A percentile compares a stretch with the other conserved stretches of the same genome.
These are phyloP conservation scores for Linurgus olivaceus DNA, from an alignment of 2,797 vertebrate species.

Conservation along the genomic window DNA sequence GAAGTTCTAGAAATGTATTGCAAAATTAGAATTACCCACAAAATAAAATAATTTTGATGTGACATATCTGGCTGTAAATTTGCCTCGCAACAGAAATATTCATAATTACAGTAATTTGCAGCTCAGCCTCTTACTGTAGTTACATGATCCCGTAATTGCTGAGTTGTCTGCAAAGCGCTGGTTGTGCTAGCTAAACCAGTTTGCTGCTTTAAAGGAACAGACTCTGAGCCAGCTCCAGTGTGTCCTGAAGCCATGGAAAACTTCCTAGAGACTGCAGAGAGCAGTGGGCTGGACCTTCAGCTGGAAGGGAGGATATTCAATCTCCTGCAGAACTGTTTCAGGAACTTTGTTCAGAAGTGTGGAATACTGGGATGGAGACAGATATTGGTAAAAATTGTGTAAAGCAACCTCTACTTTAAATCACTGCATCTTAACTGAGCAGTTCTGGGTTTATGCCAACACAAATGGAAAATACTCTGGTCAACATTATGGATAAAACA, in stretches of 20 bases:
- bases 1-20: constrained; percentile 52
- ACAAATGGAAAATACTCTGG: not conserved
- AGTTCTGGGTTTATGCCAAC: not conserved
- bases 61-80: constrained; percentile 64
- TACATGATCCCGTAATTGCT: constrained; percentile 58
- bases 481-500: not conserved
- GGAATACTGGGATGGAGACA: not conserved
- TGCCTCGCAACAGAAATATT: constrained; percentile 63
- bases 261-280: not conserved
- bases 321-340: not conserved
- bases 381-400: not conserved
- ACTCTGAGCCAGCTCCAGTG: not conserved
- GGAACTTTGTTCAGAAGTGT: not conserved
- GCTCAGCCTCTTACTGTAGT: constrained; percentile 58
- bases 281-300: not conserved
- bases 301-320: not conserved
- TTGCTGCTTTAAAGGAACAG: constrained; percentile 47
- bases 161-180: constrained; percentile 46
- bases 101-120: constrained; percentile 68
- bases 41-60: constrained; percentile 62
- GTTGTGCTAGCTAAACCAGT: constrained; percentile 68
- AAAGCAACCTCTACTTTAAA: not conserved
- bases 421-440: not conserved
- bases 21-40: constrained; percentile 60
- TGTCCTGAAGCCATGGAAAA: constrained; percentile 31